Conservation (phyloP, 2,888 invertebrate species). For the Hanleya hanleyi region DNA sequence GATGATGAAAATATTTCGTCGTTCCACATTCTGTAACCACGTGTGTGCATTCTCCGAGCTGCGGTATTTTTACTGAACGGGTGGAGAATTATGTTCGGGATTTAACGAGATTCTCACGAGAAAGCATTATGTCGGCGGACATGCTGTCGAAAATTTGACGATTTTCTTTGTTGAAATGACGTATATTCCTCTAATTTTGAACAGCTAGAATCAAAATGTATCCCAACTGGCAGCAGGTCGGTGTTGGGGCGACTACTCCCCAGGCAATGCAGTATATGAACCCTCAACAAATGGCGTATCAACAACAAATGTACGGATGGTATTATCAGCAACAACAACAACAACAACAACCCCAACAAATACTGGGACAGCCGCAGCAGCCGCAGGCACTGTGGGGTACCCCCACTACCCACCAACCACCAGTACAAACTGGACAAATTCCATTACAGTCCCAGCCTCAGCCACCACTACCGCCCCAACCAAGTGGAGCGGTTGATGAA, state of each 20-base stretch:
- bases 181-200: neutral
- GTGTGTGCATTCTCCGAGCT: too few species aligned
- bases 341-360: neutral
- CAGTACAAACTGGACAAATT: too few species aligned
- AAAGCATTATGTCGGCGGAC: neutral
- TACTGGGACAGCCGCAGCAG: too few species aligned
- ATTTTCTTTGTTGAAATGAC: neutral
- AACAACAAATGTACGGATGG: conserved; percentile 10
- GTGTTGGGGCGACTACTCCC: neutral
- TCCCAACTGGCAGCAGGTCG: neutral
- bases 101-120: too few species aligned
- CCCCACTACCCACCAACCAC: too few species aligned
- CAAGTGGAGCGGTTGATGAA: too few species aligned
- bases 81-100: too few species aligned
- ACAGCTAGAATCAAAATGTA: neutral
- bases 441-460: neutral
- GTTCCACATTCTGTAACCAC: too few species aligned
- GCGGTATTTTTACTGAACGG: too few species aligned
- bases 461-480: neutral
- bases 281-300: neutral
- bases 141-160: neutral
- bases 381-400: too few species aligned
- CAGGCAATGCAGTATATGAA: neutral
- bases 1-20: too few species aligned
- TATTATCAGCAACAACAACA: conserved; percentile 10